These are phyloP conservation scores for Nezara viridula DNA, from an alignment of 2,888 invertebrate genomes.

Conservation along the genomic window DNA sequence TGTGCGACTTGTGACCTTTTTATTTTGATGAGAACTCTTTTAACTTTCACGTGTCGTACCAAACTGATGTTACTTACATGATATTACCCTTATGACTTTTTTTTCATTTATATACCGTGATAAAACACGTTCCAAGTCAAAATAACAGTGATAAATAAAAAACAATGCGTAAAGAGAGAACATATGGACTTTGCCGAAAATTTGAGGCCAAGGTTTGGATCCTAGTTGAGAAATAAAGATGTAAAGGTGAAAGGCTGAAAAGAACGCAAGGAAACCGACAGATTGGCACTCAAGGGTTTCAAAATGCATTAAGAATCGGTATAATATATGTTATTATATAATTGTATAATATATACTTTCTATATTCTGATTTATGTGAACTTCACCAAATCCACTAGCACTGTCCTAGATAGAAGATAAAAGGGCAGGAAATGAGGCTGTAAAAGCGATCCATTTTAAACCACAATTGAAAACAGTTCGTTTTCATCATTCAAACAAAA, in stretches of 20 bases:
- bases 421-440: background rate
- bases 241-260: slow-evolving; percentile 52
- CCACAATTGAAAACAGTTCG: background rate
- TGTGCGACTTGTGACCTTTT: too few species aligned
- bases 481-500: background rate
- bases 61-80: too few species aligned
- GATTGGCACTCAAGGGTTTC: slow-evolving; percentile 4
- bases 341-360: background rate
- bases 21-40: too few species aligned
- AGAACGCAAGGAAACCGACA: background rate
- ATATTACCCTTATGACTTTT: background rate
- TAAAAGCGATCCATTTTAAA: background rate
- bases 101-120: background rate
- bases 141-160: background rate
- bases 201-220: slow-evolving; percentile 39
- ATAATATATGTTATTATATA: background rate
- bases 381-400: background rate
- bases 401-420: background rate
- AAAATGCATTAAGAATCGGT: background rate
- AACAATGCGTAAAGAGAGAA: background rate
- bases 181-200: slow-evolving; percentile 39
- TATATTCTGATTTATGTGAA: too few species aligned
- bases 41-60: too few species aligned
- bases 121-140: background rate
- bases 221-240: slow-evolving; percentile 49